Evolutionary conservation across 2,888 invertebrate species (phyloP).

Genomic region (Ectobius pallidus): DNA sequence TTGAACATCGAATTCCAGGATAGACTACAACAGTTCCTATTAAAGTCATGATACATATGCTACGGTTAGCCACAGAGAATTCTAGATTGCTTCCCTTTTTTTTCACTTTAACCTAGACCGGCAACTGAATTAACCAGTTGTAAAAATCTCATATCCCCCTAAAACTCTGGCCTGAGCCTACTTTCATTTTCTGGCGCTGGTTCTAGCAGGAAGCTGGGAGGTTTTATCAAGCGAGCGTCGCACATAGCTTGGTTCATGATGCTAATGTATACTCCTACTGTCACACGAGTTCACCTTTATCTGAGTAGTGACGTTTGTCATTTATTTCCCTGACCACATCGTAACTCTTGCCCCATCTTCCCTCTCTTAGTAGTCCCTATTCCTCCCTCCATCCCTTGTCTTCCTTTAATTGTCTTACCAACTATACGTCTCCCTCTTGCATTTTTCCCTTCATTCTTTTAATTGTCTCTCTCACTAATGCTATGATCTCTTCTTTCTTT

Average conservation of each 20-base stretch:
- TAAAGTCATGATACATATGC: too few species aligned
- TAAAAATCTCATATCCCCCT: too few species aligned
- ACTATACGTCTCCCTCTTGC: not conserved
- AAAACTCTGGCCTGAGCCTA: too few species aligned
- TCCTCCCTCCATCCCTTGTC: not conserved
- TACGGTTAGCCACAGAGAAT: too few species aligned
- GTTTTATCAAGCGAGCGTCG: conserved; percentile 1
- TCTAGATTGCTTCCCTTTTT: too few species aligned
- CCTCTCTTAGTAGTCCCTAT: not conserved
- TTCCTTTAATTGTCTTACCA: not conserved
- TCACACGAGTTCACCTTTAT: conserved; percentile 29
- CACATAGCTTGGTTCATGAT: conserved; percentile 22
- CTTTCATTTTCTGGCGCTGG: not conserved
- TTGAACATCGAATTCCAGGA: too few species aligned
- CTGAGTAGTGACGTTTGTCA: conserved; percentile 37
- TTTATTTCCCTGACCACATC: conserved; percentile 36
- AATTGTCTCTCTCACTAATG: conserved; percentile 59
- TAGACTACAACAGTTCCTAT: too few species aligned
- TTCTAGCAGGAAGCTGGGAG: conserved; percentile 2
- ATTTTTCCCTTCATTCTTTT: conserved; percentile 9
- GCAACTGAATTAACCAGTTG: too few species aligned
- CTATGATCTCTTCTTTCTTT: not conserved
- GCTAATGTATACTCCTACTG: conserved; percentile 12
- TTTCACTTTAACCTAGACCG: too few species aligned
- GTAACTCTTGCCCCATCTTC: conserved; percentile 27